phyloP scores from a whole-genome alignment of 2,113 vertebrate genomes.

The Osmerus mordax region DNA sequence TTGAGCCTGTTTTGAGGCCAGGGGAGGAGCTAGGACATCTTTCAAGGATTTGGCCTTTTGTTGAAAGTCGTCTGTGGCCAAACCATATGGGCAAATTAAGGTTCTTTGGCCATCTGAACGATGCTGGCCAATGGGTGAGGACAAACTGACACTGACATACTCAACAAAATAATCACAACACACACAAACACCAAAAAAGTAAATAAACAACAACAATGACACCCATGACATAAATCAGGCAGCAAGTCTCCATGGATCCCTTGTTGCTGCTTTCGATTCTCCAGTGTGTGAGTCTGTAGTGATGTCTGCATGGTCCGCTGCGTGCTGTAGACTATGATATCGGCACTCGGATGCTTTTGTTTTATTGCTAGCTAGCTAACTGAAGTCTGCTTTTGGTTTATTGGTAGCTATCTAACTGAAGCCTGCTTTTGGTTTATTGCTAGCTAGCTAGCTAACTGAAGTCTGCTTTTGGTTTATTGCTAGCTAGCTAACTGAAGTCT shows the following conservation, averaged over 20 bases:
- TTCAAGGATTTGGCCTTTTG: not conserved
- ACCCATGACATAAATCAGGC: slow-evolving; percentile 76
- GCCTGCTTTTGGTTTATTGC: no score
- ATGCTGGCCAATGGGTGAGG: slow-evolving; percentile 85
- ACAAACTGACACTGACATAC: slow-evolving; percentile 84
- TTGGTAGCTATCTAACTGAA: no score
- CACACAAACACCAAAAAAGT: slow-evolving; percentile 60
- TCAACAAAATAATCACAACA: slow-evolving; percentile 67
- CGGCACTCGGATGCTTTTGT: not conserved
- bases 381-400: no score
- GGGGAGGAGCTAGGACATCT: not conserved
- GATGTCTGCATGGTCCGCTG: slow-evolving; percentile 9
- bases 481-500: no score
- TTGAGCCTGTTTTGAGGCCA: not conserved
- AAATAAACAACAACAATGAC: slow-evolving; percentile 51
- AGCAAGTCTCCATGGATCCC: slow-evolving; percentile 83
- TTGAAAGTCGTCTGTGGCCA: not conserved
- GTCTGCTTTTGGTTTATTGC: no score
- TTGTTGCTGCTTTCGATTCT: slow-evolving; percentile 89
- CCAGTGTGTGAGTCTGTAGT: slow-evolving; percentile 35
- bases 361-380: no score
- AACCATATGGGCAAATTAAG: not conserved
- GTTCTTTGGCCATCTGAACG: slow-evolving; percentile 3
- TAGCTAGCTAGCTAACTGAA: no score
- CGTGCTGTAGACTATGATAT: not conserved